Base-by-base conservation (phyloP, 2,797 vertebrate genomes). In the Takifugu ocellatus region DNA sequence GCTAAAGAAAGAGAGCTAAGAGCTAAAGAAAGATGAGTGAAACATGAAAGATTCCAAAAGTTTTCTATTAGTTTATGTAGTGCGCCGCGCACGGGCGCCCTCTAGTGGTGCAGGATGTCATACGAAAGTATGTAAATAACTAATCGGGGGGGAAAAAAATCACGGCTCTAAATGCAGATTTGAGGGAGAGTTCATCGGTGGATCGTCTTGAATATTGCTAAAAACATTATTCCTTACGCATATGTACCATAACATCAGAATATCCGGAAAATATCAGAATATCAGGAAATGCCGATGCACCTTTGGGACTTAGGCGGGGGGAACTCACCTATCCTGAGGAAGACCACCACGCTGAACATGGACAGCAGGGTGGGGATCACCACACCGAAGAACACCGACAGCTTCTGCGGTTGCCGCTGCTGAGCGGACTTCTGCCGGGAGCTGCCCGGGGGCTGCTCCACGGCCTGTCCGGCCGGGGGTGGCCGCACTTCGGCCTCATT, bases 321-420 rank as follows among this genome's bases (percentile, higher is more conserved):
- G 2, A 21, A 89, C 94, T 92, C 79, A 96, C 94, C 95, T 51
- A 96, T 91, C 16, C 95, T 68, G 49, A 96, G 90, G 67, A 96
- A 96, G 15, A 96, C 66, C 16, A 96, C 94, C 66, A 96, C 95
- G 79, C 94, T 95, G 91, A 96, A 95, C 95, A 96, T 96, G 0
- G 95, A 94, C 68, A 96, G 93, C 67, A 96, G 56, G 5, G 94
- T 96, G 25, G 94, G 94, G 31, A 96, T 88, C 49, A 96, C 93
- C 51, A 96, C 95, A 0, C 95, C 95, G 85, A 94, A 88, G 87
- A 95, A 96, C 8, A 93, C 92, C 78, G 91, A 90, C 4, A 96
- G 93, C 51, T 95, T 94, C 68, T 86, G 81, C 0, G 67, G 76
- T 5, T 77, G 90, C 5, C 27, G 55, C 15, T 47, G 70, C 2